Evolutionary conservation across 2,113 vertebrate species (phyloP), one percentile per base, ranked within the genome.

Genomic region (Polypterus bichir): DNA sequence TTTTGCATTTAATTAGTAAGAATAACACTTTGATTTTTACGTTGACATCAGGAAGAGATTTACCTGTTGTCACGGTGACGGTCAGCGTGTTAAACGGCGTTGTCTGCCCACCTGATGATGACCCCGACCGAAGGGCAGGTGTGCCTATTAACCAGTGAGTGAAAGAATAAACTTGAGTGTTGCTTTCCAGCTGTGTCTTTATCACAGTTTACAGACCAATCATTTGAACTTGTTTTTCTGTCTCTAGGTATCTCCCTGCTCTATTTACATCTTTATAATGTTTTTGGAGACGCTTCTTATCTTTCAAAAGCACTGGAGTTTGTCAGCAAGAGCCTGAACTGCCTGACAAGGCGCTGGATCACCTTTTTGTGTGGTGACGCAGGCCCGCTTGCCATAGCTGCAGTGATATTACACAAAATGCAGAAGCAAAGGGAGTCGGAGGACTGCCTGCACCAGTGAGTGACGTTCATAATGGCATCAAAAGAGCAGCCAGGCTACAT

Each of bases 301-400:
- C 87, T 98, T 0, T 87, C 91, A 63, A 85, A 68, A 70, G 91
- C 96, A 2, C 83, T 89, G 0, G 79, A 91, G 7, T 81, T 96
- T 0, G 77, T 88, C 11, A 86, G 78, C 76, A 91, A 74, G 70
- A 89, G 90, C 65, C 82, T 97, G 64, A 88, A 67, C 62, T 85
- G 83, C 55, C 46, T 95, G 78, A 92, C 85, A 9, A 86, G 76
- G 8, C 79, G 85, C 3, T 91, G 89, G 51, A 86, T 95, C 74
- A 98, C 93, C 46, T 98, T 98, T 75, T 78, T 97, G 10, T 98
- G 96, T 0, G 96, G 96, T 0, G 94, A 93, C 2, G 81, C 90
- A 0, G 96, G 96, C 3, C 92, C 93, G 0, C 79, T 96, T 66
- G 93, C 96, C 0, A 79, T 93, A 49, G 92, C 91, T 3, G 90